phyloP scores from a whole-genome alignment of 2,113 vertebrate species.

The Stegostoma tigrinum region DNA sequence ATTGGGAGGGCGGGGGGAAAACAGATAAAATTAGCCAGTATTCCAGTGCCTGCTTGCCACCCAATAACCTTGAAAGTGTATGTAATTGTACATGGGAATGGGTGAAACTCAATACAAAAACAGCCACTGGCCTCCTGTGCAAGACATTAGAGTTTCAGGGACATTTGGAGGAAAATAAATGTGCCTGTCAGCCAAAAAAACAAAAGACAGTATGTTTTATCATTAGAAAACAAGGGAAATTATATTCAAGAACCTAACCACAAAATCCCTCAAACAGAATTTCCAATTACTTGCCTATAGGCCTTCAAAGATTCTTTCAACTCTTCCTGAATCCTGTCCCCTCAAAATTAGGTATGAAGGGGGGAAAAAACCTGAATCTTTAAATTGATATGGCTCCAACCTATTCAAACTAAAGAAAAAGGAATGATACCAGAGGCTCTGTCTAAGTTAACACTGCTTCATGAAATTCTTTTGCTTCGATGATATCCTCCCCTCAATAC shows the following conservation, averaged over 20 bases:
- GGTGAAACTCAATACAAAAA: background rate
- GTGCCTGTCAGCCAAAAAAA: background rate
- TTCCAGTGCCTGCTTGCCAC: background rate
- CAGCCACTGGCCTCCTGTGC: background rate
- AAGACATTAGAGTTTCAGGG: background rate
- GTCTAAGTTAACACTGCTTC: background rate
- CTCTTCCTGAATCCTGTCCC: background rate
- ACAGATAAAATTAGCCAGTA: background rate
- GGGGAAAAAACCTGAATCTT: background rate
- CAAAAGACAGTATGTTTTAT: background rate
- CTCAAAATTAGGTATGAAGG: background rate
- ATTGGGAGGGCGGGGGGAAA: background rate
- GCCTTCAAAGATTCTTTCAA: no score
- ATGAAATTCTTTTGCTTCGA: background rate
- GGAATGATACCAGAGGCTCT: background rate
- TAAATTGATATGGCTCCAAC: background rate
- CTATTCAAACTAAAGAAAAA: background rate
- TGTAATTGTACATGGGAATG: background rate
- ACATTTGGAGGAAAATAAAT: background rate
- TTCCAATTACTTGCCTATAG: background rate
- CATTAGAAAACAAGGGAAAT: background rate
- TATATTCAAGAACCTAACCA: background rate
- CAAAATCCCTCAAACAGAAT: background rate
- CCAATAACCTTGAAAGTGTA: background rate
- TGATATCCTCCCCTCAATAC: background rate